Evolutionary conservation across 2,888 invertebrate species (phyloP), one percentile per base, ranked within the genome.

Genomic region (Scaeva pyrastri): DNA sequence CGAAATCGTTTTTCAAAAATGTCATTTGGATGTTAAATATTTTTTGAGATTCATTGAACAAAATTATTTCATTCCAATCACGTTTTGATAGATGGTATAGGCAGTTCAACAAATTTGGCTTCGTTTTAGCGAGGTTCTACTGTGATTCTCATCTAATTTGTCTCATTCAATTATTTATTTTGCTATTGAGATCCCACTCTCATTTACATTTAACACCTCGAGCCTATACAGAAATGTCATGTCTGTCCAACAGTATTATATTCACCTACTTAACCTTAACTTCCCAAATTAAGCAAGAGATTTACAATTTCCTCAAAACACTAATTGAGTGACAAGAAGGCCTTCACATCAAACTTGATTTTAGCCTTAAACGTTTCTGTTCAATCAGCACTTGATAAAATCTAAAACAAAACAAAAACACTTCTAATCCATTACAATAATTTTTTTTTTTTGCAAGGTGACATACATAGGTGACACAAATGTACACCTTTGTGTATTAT

Each of bases 391-490:
- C 2, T 19, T 36, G 19, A 19, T 36, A 31, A 31, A 31, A 31
- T 31, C 12, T n/a, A 26, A 55, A 31, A 55, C 5, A 11, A 19
- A 58, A 58, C 6, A 26, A 56, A 56, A n/a, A n/a, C 31, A 56
- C 7, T 14, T 52, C 50, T 50, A 50, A 14, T 52, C 52, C 23
- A 52, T 52, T 52, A 14, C 23, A 52, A 52, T 52, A 26, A 12
- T 36, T 36, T 39, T 45, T n/a, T n/a, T n/a, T 45, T 71, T 48
- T 68, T 16, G 39, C 36, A 43, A 70, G 31, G 68, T 74, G 52
- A 74, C 60, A 60, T n/a, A n/a, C n/a, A n/a, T n/a, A n/a, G n/a
- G n/a, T n/a, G n/a, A n/a, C n/a, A n/a, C n/a, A n/a, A 39, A 39
- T 52, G 14, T 52, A 31, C 31, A 31, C 8, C 5, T 31, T 31